phyloP scores from a whole-genome alignment of 2,113 vertebrate species.

The Grammomys surdaster region DNA sequence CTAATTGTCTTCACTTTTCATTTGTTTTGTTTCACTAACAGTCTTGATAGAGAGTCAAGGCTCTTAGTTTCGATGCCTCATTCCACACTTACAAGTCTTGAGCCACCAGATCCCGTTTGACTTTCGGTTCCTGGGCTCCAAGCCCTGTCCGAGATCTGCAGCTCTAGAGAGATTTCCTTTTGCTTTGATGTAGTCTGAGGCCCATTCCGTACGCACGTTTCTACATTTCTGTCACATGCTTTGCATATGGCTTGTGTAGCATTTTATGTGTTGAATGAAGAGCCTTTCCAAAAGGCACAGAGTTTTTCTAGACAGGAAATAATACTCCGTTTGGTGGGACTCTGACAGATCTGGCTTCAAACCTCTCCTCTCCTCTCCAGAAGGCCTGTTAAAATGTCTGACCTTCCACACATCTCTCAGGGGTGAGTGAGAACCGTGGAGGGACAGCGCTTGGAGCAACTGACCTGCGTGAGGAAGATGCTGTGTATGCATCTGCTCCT shows the following conservation, averaged over 20 bases:
- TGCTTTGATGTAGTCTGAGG: neutral
- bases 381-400: neutral
- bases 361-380: neutral
- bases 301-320: neutral
- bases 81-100: neutral
- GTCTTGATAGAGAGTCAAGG: neutral
- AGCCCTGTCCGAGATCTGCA: neutral
- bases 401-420: neutral
- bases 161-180: slow-evolving; percentile 12
- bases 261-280: slow-evolving; percentile 5
- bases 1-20: neutral
- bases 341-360: slow-evolving; percentile 27
- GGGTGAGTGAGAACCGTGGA: neutral
- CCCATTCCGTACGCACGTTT: neutral
- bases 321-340: neutral
- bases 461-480: neutral
- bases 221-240: neutral
- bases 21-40: neutral
- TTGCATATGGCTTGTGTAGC: neutral
- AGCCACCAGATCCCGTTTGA: neutral
- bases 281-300: neutral
- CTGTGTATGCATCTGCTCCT: neutral
- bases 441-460: neutral
- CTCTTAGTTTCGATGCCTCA: neutral
- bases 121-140: neutral